Conservation (phyloP, 2,797 vertebrate genomes). For the Poecilia velifera region DNA sequence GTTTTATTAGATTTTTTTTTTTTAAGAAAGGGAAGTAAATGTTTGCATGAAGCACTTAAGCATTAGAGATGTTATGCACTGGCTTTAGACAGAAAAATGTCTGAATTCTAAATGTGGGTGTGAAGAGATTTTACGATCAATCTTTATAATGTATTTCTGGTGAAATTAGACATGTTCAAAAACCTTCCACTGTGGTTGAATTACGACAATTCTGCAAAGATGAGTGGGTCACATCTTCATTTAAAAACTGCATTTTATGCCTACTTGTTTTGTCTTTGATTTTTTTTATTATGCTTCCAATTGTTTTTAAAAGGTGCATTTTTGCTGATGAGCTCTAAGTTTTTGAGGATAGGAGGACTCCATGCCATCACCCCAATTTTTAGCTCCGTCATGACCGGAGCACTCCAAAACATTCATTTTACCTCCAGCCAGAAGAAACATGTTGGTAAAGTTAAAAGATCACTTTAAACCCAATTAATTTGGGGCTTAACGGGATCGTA, state of each 20-base stretch:
- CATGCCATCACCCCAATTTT: not conserved
- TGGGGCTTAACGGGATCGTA: not conserved
- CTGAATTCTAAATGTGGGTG: not conserved
- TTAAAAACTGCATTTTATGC: not conserved
- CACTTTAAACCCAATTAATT: not conserved
- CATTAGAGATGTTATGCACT: not conserved
- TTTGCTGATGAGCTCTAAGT: not conserved
- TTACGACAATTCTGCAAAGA: no score
- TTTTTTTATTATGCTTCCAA: not conserved
- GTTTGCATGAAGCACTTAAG: not conserved
- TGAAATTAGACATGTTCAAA: no score
- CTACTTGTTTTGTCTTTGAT: no score
- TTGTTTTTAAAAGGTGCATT: not conserved
- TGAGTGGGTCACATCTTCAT: not conserved
- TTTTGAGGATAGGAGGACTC: not conserved
- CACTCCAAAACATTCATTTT: not conserved
- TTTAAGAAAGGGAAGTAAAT: not conserved
- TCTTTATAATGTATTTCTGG: not conserved
- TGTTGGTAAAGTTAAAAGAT: not conserved
- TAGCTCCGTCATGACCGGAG: not conserved
- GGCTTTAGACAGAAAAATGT: not conserved
- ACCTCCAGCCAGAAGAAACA: not conserved
- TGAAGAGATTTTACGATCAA: not conserved
- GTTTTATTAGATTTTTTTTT: not conserved
- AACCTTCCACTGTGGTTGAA: no score